These are phyloP conservation scores for Liasis olivaceus DNA, from an alignment of 2,797 vertebrate genomes.

Conservation along the genomic window DNA sequence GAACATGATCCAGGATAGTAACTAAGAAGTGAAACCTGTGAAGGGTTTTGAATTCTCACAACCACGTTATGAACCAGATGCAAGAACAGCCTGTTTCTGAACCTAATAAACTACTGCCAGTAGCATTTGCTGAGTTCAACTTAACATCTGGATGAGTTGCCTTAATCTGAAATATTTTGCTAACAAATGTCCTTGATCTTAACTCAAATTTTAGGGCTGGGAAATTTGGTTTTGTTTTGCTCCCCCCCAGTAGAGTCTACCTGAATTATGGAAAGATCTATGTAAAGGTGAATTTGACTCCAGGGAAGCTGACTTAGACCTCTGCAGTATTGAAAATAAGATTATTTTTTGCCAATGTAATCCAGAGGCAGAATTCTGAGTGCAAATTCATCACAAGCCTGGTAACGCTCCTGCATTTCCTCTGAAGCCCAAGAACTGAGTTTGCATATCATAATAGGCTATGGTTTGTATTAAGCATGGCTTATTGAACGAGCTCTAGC, in stretches of 20 bases:
- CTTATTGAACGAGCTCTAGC: too few species aligned
- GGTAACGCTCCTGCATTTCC: too few species aligned
- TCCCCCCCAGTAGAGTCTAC: neutral
- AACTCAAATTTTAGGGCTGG: neutral
- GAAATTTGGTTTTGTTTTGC: neutral
- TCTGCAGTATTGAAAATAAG: neutral
- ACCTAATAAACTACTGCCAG: neutral
- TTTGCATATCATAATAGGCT: too few species aligned
- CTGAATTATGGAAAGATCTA: neutral
- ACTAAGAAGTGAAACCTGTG: neutral
- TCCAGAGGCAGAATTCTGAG: too few species aligned
- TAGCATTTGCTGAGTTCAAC: neutral
- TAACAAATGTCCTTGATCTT: neutral
- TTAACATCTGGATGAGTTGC: neutral
- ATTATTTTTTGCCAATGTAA: neutral
- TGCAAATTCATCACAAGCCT: too few species aligned
- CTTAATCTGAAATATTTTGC: neutral
- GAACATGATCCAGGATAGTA: neutral
- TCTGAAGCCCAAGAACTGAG: too few species aligned
- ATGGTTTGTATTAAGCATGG: too few species aligned
- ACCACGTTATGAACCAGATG: neutral
- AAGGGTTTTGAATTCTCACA: neutral
- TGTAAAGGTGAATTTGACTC: neutral
- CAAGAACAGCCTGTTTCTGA: neutral
- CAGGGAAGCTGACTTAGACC: neutral